Evolutionary conservation across 2,888 invertebrate genomes (phyloP), one percentile per base, ranked within the genome.

Genomic region (Agrenia bidenticulata): DNA sequence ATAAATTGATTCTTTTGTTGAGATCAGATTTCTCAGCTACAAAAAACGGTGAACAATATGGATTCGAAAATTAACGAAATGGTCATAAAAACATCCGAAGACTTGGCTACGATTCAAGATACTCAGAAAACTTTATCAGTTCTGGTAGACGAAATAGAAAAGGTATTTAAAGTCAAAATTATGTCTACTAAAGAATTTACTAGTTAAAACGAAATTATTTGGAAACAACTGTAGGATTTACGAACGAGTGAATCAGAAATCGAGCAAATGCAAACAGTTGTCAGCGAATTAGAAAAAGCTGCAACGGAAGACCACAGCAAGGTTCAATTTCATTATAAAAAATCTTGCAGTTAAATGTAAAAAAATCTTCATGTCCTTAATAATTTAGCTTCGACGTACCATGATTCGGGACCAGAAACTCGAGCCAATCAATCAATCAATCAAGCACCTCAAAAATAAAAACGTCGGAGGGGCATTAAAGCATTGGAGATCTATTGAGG

Each of bases 391-490:
- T 0, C 60, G 70, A 32, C 64, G 64, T 39, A 58, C 70, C 1
- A 26, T 67, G 51, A 70, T 70, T 17, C 65, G 67, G 19, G 70
- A 70, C 17, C 65, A 66, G 45, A 70, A 70, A 27, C 61, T 61
- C 23, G 70, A 70, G n/a, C 67, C 67, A 0, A 27, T 70, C 13
- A 53, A 67, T 32, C 62, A 59, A 5, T 57, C 58, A 26, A 65
- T 70, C 24, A 57, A 64, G 2, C 64, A 63, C 37, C 57, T 70
- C 0, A 24, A 53, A 24, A 66, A 67, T 39, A 70, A 67, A 39
- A 70, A 70, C 37, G 57, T 70, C 27, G 59, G 57, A 1, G 67
- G 61, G n/a, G 70, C 70, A n/a, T 19, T 67, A 23, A 70, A 70
- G 23, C 70, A 70, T 39, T 70, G 70, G 70, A 49, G 66, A 42